Percentiles rank a stretch among this genome's conserved stretches.
These are phyloP conservation scores for Spodoptera littoralis DNA, from an alignment of 2,888 invertebrate genomes.

Conservation along the genomic window DNA sequence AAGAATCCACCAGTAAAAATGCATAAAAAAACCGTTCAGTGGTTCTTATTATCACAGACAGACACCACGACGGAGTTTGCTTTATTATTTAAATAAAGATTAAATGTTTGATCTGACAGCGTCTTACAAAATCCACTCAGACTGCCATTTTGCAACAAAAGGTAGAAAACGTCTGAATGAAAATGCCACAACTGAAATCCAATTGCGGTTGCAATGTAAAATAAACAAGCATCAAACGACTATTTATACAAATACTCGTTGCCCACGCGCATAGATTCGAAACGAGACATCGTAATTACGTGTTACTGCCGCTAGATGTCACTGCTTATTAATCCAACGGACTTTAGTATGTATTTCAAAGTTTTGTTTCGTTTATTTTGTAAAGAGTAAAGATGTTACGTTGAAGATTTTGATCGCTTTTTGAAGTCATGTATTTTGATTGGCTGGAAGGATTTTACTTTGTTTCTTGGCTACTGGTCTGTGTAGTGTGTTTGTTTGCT, in stretches of 20 bases:
- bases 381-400: not conserved
- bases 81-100: not conserved
- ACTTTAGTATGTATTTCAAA: constrained; percentile 11
- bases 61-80: too few species aligned
- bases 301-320: constrained; percentile 53
- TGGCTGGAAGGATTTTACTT: too few species aligned
- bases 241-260: constrained; percentile 49
- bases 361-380: not conserved
- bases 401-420: too few species aligned
- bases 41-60: too few species aligned
- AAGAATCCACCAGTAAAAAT: too few species aligned
- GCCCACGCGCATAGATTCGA: constrained; percentile 49
- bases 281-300: constrained; percentile 45
- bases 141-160: constrained; percentile 23
- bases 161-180: constrained; percentile 28
- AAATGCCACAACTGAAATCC: constrained; percentile 32
- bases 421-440: too few species aligned
- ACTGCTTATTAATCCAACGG: constrained; percentile 43
- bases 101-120: constrained; percentile 16
- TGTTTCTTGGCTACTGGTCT: too few species aligned
- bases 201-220: constrained; percentile 37
- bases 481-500: too few species aligned
- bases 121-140: constrained; percentile 18
- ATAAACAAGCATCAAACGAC: constrained; percentile 43
- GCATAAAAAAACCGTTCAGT: too few species aligned